phyloP scores from a whole-genome alignment of 1,140 invertebrate genomes.

The Patella vulgata region DNA sequence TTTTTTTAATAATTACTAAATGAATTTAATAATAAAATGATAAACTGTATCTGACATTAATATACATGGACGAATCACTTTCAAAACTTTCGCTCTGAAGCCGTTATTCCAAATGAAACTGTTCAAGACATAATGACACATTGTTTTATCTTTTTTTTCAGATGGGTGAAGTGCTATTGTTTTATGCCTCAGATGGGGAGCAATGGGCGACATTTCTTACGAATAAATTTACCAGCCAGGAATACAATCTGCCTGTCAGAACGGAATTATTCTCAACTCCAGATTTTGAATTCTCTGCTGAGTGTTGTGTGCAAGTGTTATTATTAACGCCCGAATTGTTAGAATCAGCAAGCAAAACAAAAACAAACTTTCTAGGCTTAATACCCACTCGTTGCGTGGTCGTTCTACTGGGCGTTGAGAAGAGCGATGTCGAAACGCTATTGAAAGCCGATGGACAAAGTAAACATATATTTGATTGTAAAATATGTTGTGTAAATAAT shows the following conservation, averaged over 20 bases:
- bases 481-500: conserved; percentile 9
- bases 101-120: no score
- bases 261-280: no score
- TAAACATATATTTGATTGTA: neutral
- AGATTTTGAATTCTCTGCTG: no score
- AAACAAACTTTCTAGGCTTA: neutral
- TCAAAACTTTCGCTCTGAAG: no score
- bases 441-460: neutral
- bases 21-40: no score
- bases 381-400: conserved; percentile 7
- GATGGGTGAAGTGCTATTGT: conserved; percentile 5
- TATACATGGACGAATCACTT: no score
- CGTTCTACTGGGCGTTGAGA: conserved; percentile 6
- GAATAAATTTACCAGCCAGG: conserved; percentile 3
- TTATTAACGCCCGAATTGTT: no score
- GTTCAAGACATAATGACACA: no score
- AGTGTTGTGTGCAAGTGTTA: no score
- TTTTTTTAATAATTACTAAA: no score
- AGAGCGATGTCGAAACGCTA: neutral
- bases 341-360: no score
- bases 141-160: neutral
- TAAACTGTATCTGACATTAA: no score
- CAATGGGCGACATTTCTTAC: conserved; percentile 14
- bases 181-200: conserved; percentile 7
- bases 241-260: neutral